A percentile compares a stretch with the other conserved stretches of the same genome.
Conservation (phyloP, 2,888 invertebrate genomes). For the Trachelus troglodyta region DNA sequence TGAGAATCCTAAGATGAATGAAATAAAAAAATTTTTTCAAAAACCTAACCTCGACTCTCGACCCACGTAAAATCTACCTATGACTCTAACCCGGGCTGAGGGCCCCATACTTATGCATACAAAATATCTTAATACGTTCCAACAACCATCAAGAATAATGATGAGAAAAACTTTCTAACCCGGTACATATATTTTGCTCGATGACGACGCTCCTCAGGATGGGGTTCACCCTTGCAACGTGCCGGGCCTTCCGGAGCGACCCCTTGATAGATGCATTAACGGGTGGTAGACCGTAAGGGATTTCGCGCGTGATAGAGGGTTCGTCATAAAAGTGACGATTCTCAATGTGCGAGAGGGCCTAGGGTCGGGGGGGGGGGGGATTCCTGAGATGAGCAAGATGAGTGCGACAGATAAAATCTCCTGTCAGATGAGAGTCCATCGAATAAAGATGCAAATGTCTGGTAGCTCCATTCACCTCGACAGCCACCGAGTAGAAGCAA, state of each 20-base stretch:
- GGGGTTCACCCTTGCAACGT: background rate
- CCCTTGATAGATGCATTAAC: conserved; percentile 10
- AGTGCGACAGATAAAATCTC: conserved; percentile 24
- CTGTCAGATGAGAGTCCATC: conserved; percentile 25
- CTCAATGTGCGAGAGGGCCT: conserved; percentile 1
- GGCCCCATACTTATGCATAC: conserved; percentile 7
- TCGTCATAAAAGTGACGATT: conserved; percentile 9
- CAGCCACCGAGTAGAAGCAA: background rate
- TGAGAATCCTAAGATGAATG: background rate
- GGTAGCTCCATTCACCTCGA: background rate
- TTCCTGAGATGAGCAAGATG: background rate
- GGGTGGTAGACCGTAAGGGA: conserved; percentile 5
- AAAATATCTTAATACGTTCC: background rate
- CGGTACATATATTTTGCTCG: background rate
- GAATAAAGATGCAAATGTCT: conserved; percentile 32
- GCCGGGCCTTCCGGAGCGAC: background rate
- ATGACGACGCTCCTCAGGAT: background rate
- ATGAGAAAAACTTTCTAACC: background rate
- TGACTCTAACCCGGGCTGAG: background rate
- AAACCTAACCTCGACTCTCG: conserved; percentile 25
- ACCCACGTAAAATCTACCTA: conserved; percentile 17
- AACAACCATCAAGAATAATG: background rate
- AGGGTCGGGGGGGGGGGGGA: background rate
- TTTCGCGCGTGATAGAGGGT: conserved; percentile 9
- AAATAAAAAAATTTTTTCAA: conserved; percentile 16